Evolutionary conservation across 2,888 invertebrate species (phyloP).

Genomic region (Periphyllus acericola): DNA sequence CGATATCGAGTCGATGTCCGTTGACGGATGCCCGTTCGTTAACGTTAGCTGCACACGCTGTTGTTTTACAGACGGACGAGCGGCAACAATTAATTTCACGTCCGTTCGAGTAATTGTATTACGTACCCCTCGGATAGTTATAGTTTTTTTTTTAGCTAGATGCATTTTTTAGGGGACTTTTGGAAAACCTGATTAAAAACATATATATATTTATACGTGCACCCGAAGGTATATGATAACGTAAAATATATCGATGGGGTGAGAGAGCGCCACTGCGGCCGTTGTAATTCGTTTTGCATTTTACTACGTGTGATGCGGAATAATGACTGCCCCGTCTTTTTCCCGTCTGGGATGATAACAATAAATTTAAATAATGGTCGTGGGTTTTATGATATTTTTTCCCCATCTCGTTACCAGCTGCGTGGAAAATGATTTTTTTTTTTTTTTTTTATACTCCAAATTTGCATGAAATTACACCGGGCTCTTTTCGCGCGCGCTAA

Average conservation of each 20-base stretch:
- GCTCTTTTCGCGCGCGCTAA: neutral
- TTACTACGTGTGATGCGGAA: conserved; percentile 60
- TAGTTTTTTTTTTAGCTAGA: neutral
- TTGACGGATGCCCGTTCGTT: too few species aligned
- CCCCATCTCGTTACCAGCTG: conserved; percentile 29
- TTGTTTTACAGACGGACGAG: neutral
- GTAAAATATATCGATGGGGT: neutral
- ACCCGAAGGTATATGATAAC: neutral
- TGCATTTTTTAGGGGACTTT: neutral
- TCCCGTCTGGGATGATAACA: conserved; percentile 49
- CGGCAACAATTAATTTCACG: conserved; percentile 11
- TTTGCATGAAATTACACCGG: conserved; percentile 45
- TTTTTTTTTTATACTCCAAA: neutral
- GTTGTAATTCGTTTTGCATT: conserved; percentile 58
- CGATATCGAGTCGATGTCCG: too few species aligned
- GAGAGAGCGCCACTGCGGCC: neutral
- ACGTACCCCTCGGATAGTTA: neutral
- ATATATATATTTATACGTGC: neutral
- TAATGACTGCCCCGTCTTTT: conserved; percentile 55
- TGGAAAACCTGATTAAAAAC: conserved; percentile 35
- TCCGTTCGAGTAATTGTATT: conserved; percentile 19
- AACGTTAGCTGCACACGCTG: too few species aligned
- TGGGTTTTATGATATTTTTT: conserved; percentile 41
- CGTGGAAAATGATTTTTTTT: conserved; percentile 49
- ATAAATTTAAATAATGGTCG: conserved; percentile 56